phyloP scores from a whole-genome alignment of 23 tunicate genomes.

The Clavelina lepadiformis region DNA sequence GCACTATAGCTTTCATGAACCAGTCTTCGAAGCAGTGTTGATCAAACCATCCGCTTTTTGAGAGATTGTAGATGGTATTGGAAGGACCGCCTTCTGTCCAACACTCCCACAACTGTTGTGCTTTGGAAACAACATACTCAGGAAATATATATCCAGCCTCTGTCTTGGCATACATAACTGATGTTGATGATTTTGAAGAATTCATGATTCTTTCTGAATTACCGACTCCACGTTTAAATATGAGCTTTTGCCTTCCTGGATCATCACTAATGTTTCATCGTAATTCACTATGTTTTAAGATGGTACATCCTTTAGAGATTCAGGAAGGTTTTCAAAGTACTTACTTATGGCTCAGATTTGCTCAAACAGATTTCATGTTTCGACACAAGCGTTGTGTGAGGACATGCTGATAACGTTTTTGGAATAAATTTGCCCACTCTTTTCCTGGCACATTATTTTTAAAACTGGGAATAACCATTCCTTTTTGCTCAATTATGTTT shows the following conservation, averaged over 20 bases:
- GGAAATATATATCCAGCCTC: not conserved
- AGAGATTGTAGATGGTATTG: slow-evolving; percentile 29
- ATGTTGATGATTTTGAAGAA: slow-evolving; percentile 1
- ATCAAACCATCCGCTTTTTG: slow-evolving; percentile 28
- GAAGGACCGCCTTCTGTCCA: slow-evolving; percentile 1
- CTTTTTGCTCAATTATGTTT: slow-evolving; percentile 1
- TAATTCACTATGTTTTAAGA: not conserved
- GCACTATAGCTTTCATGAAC: not conserved
- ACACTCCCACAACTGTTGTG: slow-evolving; percentile 1
- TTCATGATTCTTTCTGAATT: not conserved
- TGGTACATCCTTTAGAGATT: slow-evolving; percentile 1
- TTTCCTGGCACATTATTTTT: not conserved
- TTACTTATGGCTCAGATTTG: not conserved
- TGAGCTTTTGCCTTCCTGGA: not conserved
- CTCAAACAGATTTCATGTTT: not conserved
- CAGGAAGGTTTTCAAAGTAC: not conserved
- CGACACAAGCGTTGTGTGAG: not conserved
- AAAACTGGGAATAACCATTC: not conserved
- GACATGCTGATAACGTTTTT: not conserved
- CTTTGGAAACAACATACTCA: not conserved
- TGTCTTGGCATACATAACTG: not conserved
- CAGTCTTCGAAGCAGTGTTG: slow-evolving; percentile 4
- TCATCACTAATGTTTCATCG: no score
- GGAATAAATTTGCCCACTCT: slow-evolving; percentile 1
- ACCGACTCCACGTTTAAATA: not conserved